phyloP scores from a whole-genome alignment of 1,140 invertebrate genomes.

The Marisa cornuarietis region DNA sequence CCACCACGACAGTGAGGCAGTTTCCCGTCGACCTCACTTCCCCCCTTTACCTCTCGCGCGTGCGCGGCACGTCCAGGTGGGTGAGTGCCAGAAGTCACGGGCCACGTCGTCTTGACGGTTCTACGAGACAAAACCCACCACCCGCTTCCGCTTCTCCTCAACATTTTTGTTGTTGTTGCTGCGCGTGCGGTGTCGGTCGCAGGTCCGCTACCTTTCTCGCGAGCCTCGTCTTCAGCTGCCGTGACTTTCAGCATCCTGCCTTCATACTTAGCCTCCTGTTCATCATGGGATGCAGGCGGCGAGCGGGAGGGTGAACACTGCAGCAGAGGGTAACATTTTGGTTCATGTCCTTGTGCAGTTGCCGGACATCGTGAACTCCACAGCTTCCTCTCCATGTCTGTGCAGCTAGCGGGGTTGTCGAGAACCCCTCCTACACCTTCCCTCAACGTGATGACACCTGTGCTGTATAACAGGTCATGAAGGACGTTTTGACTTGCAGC shows the following conservation, averaged over 20 bases:
- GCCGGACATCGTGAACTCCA: neutral
- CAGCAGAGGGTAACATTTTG: neutral
- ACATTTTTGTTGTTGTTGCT: neutral
- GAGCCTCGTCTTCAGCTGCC: neutral
- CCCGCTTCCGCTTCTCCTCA: neutral
- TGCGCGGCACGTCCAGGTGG: neutral
- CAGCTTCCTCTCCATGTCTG: neutral
- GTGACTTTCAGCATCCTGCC: neutral
- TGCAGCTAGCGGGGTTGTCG: too few species aligned
- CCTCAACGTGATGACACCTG: too few species aligned
- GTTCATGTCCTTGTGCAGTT: neutral
- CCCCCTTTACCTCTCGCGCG: neutral
- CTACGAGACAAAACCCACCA: neutral
- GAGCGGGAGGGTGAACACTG: too few species aligned
- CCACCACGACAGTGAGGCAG: too few species aligned
- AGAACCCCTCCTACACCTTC: too few species aligned
- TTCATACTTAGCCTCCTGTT: neutral
- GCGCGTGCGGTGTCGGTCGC: neutral
- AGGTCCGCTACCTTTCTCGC: neutral
- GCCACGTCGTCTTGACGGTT: neutral
- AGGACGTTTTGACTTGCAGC: too few species aligned
- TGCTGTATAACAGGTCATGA: too few species aligned
- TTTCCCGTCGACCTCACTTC: too few species aligned
- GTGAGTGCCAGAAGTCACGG: neutral
- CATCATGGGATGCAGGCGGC: too few species aligned